Base-by-base conservation (phyloP, 1,140 invertebrate genomes). In the Nixonia krombeini region DNA sequence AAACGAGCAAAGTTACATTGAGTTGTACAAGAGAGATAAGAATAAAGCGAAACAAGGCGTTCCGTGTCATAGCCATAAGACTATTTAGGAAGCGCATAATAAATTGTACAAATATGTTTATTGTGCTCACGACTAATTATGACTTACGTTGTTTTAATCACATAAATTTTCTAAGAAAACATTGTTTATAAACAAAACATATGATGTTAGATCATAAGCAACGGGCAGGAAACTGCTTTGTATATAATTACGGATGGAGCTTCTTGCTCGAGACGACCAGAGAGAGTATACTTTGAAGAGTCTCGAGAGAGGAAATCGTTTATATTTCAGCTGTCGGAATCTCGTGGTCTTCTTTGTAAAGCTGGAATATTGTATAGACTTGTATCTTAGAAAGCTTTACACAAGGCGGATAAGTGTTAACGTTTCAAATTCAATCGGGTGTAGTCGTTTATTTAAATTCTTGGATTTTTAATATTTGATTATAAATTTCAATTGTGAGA, bases 41-140 rank as follows among this genome's bases (percentile, higher is more conserved):
- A 40, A 50, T n/a, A 53, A 9, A 13, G 44, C 5, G 29, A 26
- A 10, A 52, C 28, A 53, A 64, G 55, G 44, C 72, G 45, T 78
- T 76, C 55, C 65, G 35, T 69, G 62, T 71, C 59, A 41, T 68
- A 75, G 68, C 57, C 33, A 17, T 80, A 80, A 78, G 72, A 80
- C 58, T 72, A 78, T 62, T 71, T 76, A 78, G 75, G 52, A 75
- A 57, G 73, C 75, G 80, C 80, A 82, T 84, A 82, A 84, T 82
- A 80, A 81, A 81, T 79, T 82, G 80, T 83, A 84, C 81, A 84
- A 84, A 83, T 80, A 81, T 81, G 75, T 79, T 82, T 84, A 82
- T 82, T 73, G 66, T 82, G 78, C 79, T 82, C 79, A 79, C 61
- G 69, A 77, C 61, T 79, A 77, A 77, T 66, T 65, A 76, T 78